Base-by-base conservation (phyloP, 1,140 invertebrate genomes). In the Aleiodes sp. region DNA sequence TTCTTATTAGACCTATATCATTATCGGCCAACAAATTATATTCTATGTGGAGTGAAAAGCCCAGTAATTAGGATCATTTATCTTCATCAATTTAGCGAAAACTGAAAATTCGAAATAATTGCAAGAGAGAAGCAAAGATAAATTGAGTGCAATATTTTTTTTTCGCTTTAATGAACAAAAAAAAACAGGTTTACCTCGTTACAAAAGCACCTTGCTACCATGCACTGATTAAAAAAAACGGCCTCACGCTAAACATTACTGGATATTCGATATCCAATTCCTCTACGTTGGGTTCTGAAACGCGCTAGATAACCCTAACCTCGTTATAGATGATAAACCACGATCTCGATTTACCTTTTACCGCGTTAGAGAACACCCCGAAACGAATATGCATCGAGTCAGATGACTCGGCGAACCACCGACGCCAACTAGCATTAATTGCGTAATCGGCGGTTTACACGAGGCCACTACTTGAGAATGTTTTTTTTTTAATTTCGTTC, bases 301-400 rank as follows among this genome's bases (percentile, higher is more conserved):
- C 46, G 46, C 26, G 26, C 46, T 28, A 56, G 46, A 33, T 66
- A 67, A 67, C 65, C 52, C 46, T 59, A 57, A 59, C 52, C 65
- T 67, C 65, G 52, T 67, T 67, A 59, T 35, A 67, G 52, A 67
- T 67, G 65, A 67, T 67, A 59, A 59, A 67, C 65, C 52, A 37
- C 65, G 33, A 67, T 56, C 65, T 59, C 33, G 46, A 59, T 37
- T 59, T 59, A 67, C 52, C 35, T 67, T 67, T 67, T 59, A 59
- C 33, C 19, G 14, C 24, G 35, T 59, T 59, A 39, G 26, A 35
- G 9, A 26, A 37, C 56, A 33, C 31, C 39, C 52, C 63, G 28
- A 29, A 65, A 21, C 35, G 26, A 41, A 65, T 65, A 46, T 52
- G 41, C 12, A 43, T 21, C 64, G 52, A 67, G 52, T 67, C 52